A percentile compares a stretch with the other conserved stretches of the same genome.
These are phyloP conservation scores for Meganola albula DNA, from an alignment of 2,888 invertebrate genomes.

Conservation along the genomic window DNA sequence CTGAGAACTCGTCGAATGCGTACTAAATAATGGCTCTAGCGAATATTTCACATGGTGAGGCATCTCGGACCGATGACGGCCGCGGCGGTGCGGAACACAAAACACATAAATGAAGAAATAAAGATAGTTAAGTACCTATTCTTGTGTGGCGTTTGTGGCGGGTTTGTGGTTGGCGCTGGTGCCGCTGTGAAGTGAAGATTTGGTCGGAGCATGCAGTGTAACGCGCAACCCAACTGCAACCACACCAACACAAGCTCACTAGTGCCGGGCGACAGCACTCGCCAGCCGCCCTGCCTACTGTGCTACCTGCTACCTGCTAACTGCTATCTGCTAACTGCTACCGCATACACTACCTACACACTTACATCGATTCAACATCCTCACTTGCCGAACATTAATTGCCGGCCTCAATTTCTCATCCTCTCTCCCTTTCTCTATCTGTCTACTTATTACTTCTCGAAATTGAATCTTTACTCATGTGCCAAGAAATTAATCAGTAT, in stretches of 20 bases:
- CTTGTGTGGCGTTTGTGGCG: conserved; percentile 75
- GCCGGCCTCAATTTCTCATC: conserved; percentile 38
- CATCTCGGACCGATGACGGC: conserved; percentile 63
- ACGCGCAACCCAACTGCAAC: conserved; percentile 94
- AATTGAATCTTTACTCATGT: too few species aligned
- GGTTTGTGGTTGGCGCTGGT: conserved; percentile 76
- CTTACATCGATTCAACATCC: conserved; percentile 39
- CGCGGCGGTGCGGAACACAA: conserved; percentile 75
- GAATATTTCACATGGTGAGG: conserved; percentile 56
- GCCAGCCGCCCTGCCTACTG: not conserved
- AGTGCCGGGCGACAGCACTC: conserved; percentile 36
- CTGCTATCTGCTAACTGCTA: conserved; percentile 45
- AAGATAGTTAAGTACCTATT: conserved; percentile 76
- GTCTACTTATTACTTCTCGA: conserved; percentile 22
- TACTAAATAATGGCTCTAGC: conserved; percentile 60
- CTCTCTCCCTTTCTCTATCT: conserved; percentile 22
- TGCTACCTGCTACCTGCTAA: conserved; percentile 12
- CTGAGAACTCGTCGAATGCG: conserved; percentile 56
- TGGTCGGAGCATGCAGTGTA: conserved; percentile 92
- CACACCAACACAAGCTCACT: conserved; percentile 79
- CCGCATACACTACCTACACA: conserved; percentile 69
- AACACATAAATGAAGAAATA: conserved; percentile 68
- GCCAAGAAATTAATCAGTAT: too few species aligned
- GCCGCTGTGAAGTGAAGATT: conserved; percentile 76
- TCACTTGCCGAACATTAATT: conserved; percentile 61